phyloP scores from a whole-genome alignment of 2,113 vertebrate species.

The mouse (Mus musculus) region DNA sequence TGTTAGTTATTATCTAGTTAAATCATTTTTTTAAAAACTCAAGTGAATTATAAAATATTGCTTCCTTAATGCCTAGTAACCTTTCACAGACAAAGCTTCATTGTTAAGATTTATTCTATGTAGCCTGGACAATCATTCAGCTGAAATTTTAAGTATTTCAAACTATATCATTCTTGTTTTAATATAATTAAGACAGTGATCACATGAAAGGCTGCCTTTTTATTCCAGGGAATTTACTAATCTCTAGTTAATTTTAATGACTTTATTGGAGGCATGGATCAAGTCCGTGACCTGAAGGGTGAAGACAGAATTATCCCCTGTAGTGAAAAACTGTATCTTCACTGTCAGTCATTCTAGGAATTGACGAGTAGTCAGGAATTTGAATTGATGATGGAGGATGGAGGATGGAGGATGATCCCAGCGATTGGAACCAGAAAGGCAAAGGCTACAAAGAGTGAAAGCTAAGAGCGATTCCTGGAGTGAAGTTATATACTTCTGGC shows the following conservation, averaged over 20 bases:
- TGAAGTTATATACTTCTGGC: background rate
- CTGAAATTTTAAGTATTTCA: conserved; percentile 40
- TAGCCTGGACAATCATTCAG: background rate
- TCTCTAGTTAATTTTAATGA: background rate
- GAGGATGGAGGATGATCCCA: background rate
- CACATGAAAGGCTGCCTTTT: background rate
- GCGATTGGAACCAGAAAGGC: background rate
- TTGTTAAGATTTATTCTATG: conserved; percentile 7
- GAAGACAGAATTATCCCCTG: background rate
- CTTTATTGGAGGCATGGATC: background rate
- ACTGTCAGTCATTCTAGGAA: background rate
- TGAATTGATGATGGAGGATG: background rate
- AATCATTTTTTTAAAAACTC: conserved; percentile 63
- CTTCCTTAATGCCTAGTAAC: conserved; percentile 37
- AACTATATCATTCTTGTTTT: background rate
- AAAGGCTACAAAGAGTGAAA: background rate
- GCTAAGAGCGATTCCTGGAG: background rate
- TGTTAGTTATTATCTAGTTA: conserved; percentile 69
- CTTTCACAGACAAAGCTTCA: conserved; percentile 49
- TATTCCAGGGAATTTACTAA: background rate
- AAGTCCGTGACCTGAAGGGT: background rate
- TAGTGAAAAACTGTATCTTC: background rate
- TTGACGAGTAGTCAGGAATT: background rate
- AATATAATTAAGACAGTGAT: background rate
- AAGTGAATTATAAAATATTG: conserved; percentile 47